A percentile compares a stretch with the other conserved stretches of the same genome.
Conservation (phyloP, 92 coral and sea anemone genomes). For the Paramuricea clavata region DNA sequence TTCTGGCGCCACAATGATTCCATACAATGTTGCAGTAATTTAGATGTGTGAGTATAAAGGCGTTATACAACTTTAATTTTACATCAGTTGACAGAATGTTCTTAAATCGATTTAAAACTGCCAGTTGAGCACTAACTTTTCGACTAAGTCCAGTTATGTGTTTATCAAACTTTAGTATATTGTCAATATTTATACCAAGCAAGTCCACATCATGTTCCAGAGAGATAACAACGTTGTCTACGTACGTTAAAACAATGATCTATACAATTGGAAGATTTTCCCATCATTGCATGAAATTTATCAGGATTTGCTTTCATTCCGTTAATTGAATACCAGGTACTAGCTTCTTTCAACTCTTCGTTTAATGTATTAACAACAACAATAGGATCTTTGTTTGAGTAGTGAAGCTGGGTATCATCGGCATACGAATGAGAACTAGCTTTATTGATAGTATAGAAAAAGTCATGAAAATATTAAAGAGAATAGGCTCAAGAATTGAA, state of each 20-base stretch:
- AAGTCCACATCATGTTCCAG: not conserved
- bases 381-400: not conserved
- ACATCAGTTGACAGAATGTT: not conserved
- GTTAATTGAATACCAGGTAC: not conserved
- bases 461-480: no score
- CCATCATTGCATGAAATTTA: not conserved
- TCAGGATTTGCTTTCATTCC: not conserved
- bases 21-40: slow-evolving; percentile 48
- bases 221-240: not conserved
- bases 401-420: not conserved
- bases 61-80: slow-evolving; percentile 11
- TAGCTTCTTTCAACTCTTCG: not conserved
- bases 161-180: not conserved
- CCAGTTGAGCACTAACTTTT: not conserved
- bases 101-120: not conserved
- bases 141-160: not conserved
- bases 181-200: no score
- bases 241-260: not conserved
- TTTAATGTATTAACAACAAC: not conserved
- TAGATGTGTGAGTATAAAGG: slow-evolving; percentile 38
- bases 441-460: no score
- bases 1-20: slow-evolving; percentile 40
- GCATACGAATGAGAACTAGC: no score
- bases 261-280: not conserved
- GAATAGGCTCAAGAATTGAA: no score